These are phyloP conservation scores for Amphipoea oculea DNA, from an alignment of 2,888 invertebrate species.

Conservation along the genomic window DNA sequence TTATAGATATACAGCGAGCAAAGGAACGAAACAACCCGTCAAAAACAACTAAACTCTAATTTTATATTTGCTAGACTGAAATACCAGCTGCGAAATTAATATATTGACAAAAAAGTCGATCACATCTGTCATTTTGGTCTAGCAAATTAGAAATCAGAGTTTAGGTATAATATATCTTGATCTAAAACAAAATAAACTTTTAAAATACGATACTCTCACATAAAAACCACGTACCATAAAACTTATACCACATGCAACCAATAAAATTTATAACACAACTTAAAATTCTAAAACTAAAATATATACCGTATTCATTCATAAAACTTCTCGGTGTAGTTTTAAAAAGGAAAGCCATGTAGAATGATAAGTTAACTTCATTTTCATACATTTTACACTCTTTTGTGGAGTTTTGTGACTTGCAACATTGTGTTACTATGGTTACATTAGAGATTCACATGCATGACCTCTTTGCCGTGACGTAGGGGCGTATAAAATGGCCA, in stretches of 20 bases:
- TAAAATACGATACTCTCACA: conserved; percentile 23
- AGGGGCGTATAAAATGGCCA: neutral
- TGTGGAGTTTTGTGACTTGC: conserved; percentile 43
- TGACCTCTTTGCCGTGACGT: conserved; percentile 48
- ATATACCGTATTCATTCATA: neutral
- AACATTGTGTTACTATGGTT: conserved; percentile 36
- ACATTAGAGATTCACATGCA: conserved; percentile 45
- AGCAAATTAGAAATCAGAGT: neutral
- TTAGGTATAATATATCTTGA: neutral
- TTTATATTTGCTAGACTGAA: too few species aligned
- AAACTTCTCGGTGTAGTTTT: conserved; percentile 37
- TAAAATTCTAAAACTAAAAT: conserved; percentile 35
- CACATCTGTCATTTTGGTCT: neutral
- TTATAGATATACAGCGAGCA: too few species aligned
- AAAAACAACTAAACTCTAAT: too few species aligned
- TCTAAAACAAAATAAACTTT: conserved; percentile 2
- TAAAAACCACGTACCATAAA: conserved; percentile 17
- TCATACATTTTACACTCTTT: conserved; percentile 57
- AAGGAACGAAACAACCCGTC: too few species aligned
- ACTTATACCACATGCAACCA: conserved; percentile 25
- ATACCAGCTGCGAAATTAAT: too few species aligned
- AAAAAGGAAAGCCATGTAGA: conserved; percentile 41
- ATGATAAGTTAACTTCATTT: conserved; percentile 30
- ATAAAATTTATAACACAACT: conserved; percentile 37
- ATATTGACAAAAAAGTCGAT: neutral